Conservation (phyloP, 2,113 vertebrate species). For the Heloderma charlesbogerti region DNA sequence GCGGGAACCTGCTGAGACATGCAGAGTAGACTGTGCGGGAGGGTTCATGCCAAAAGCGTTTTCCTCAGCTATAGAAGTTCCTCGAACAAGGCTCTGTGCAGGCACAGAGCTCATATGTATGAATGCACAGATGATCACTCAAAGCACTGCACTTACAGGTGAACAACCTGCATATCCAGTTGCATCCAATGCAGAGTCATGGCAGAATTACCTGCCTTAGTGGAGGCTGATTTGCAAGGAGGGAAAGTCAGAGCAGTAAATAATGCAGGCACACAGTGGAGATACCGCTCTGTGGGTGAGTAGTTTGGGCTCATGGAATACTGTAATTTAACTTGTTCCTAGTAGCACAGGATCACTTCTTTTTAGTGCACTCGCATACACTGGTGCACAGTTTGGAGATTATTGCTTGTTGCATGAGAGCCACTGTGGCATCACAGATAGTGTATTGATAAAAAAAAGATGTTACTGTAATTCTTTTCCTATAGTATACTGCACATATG, state of each 20-base stretch:
- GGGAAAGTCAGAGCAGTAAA: not conserved
- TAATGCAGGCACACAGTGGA: not conserved
- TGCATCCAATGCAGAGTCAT: not conserved
- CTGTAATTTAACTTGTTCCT: not conserved
- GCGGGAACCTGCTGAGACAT: too few species aligned
- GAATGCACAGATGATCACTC: too few species aligned
- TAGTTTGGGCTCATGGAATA: not conserved
- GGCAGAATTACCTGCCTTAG: not conserved
- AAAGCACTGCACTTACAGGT: too few species aligned
- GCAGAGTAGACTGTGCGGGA: too few species aligned
- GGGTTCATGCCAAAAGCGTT: too few species aligned
- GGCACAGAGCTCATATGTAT: too few species aligned
- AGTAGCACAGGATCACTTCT: not conserved
- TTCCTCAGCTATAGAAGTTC: too few species aligned
- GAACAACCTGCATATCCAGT: too few species aligned
- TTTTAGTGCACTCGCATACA: not conserved
- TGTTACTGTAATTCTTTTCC: not conserved
- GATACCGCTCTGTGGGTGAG: not conserved
- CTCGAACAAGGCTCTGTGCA: too few species aligned
- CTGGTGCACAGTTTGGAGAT: not conserved
- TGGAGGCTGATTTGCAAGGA: not conserved
- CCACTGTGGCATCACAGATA: not conserved
- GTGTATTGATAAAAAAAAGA: not conserved
- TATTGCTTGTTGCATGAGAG: not conserved
- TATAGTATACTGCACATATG: not conserved